These are phyloP conservation scores for Tachyglossus aculeatus DNA, from an alignment of 2,797 vertebrate species.

Conservation along the genomic window DNA sequence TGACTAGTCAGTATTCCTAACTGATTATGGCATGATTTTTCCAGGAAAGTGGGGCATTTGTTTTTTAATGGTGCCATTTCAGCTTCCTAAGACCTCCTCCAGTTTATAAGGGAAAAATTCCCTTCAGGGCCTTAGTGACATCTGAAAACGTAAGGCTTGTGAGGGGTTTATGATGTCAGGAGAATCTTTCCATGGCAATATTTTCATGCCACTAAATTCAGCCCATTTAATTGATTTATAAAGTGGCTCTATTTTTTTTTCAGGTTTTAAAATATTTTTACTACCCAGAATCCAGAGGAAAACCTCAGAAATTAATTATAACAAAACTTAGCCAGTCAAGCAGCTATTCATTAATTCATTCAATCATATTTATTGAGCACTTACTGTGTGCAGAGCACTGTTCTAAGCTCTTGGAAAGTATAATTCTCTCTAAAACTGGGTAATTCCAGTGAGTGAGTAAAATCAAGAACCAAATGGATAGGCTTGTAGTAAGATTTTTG, in stretches of 20 bases:
- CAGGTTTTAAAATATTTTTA: conserved; percentile 11
- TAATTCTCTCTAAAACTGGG: no score
- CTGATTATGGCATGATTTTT: neutral
- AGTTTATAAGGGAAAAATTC: conserved; percentile 20
- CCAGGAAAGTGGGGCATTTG: neutral
- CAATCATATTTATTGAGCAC: no score
- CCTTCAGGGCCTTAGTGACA: neutral
- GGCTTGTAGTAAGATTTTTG: no score
- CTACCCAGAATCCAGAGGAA: neutral
- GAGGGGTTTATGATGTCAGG: neutral
- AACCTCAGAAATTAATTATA: neutral
- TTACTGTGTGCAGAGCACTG: no score
- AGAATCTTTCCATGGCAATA: neutral
- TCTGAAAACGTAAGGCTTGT: neutral
- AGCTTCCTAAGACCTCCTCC: neutral
- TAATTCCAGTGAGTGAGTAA: no score
- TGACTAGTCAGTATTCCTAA: no score
- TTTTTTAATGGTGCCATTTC: conserved; percentile 6
- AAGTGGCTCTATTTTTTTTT: neutral
- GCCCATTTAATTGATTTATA: neutral
- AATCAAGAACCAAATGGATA: no score
- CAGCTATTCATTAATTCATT: no score
- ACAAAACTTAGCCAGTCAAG: neutral
- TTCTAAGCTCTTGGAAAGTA: no score
- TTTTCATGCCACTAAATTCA: neutral